Conservation (phyloP, 1,140 invertebrate species). For the Ips nitidus region DNA sequence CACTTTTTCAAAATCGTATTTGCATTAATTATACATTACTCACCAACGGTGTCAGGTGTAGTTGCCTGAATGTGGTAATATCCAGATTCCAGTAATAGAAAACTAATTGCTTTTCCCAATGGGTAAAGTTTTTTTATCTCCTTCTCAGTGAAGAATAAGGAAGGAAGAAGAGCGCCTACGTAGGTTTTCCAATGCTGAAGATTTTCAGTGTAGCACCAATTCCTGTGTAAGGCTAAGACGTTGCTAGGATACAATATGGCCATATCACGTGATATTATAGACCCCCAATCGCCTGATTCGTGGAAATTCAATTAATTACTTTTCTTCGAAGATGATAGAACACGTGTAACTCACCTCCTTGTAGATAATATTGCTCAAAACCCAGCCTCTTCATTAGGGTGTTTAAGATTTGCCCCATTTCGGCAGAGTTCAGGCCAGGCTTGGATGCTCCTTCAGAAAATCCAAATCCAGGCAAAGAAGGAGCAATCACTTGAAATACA, state of each 20-base stretch:
- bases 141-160: constrained; percentile 5
- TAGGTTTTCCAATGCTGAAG: not conserved
- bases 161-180: constrained; percentile 6
- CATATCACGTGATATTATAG: constrained; percentile 61
- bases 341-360: constrained; percentile 79
- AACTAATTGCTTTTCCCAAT: not conserved
- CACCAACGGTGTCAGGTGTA: constrained; percentile 89
- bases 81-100: constrained; percentile 61
- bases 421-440: constrained; percentile 62
- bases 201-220: constrained; percentile 52
- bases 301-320: too few species aligned
- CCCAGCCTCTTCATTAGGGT: constrained; percentile 83
- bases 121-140: not conserved
- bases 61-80: constrained; percentile 86
- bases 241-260: constrained; percentile 70
- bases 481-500: constrained; percentile 72
- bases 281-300: constrained; percentile 80
- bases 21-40: constrained; percentile 4
- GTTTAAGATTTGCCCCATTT: constrained; percentile 73
- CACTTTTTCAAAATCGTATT: not conserved
- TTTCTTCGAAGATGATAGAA: too few species aligned
- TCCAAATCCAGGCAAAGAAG: constrained; percentile 69
- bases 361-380: constrained; percentile 73
- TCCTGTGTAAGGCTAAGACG: constrained; percentile 67
- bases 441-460: constrained; percentile 59